A percentile compares a stretch with the other conserved stretches of the same genome.
These are phyloP conservation scores for Danaus melanippus DNA, from an alignment of 1,140 invertebrate species.

Conservation along the genomic window DNA sequence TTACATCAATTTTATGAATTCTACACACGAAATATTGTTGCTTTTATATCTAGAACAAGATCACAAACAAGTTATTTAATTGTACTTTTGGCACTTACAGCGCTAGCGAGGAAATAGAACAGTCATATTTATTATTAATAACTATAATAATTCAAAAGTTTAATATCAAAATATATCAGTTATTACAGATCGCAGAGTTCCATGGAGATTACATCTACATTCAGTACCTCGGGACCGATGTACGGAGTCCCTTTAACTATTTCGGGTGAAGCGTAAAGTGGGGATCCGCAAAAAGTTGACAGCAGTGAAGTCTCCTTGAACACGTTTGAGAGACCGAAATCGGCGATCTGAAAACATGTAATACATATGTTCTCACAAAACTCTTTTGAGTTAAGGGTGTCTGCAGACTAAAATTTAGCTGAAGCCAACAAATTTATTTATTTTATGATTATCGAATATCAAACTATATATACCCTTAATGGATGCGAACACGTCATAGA, in stretches of 20 bases:
- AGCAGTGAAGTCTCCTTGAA: slow-evolving; percentile 92
- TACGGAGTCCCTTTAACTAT: slow-evolving; percentile 99
- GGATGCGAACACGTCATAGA: no score
- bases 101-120: no score
- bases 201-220: no score
- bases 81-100: no score
- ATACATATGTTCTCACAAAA: not conserved
- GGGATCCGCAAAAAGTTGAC: slow-evolving; percentile 97
- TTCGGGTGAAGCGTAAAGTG: slow-evolving; percentile 98
- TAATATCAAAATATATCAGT: not conserved
- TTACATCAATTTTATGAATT: no score
- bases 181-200: not conserved
- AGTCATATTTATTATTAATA: no score
- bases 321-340: slow-evolving; percentile 99
- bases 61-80: no score
- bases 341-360: slow-evolving; percentile 84
- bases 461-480: not conserved
- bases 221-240: slow-evolving; percentile 91
- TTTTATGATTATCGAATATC: no score
- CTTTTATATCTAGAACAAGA: no score
- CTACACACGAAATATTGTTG: no score
- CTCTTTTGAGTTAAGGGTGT: not conserved
- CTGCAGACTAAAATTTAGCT: not conserved
- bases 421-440: not conserved
- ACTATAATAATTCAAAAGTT: not conserved